A percentile compares a stretch with the other conserved stretches of the same genome.
phyloP scores from a whole-genome alignment of 2,797 vertebrate species.

The Notoglanidium macrostoma region DNA sequence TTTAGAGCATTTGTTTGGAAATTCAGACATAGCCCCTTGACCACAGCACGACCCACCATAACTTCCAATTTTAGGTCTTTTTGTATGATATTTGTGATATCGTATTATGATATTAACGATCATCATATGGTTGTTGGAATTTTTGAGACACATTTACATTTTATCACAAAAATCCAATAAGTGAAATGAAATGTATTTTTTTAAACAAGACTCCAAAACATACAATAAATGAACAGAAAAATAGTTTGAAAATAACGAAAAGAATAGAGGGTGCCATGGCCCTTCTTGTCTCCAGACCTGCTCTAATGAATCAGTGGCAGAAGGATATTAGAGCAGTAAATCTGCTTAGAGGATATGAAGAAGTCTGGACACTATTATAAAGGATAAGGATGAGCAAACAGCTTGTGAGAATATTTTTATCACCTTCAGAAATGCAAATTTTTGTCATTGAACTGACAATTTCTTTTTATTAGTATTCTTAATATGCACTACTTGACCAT shows the following conservation, averaged over 20 bases:
- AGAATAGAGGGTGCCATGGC: not conserved
- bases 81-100: too few species aligned
- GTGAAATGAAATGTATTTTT: not conserved
- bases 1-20: not conserved
- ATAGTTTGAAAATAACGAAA: not conserved
- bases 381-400: not conserved
- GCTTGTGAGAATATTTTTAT: not conserved
- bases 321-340: not conserved
- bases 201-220: not conserved
- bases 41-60: not conserved
- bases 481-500: not conserved
- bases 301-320: not conserved
- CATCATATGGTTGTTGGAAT: not conserved
- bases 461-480: not conserved
- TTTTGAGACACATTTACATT: not conserved
- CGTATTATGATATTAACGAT: not conserved
- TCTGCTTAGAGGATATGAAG: not conserved
- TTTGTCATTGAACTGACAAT: slow-evolving; percentile 2
- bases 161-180: not conserved
- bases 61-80: not conserved
- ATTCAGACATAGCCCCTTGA: not conserved
- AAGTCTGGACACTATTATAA: not conserved
- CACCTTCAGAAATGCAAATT: not conserved
- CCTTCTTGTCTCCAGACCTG: not conserved
- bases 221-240: not conserved